Conservation (phyloP, 1,140 invertebrate species). For the Drosophila bocki region DNA sequence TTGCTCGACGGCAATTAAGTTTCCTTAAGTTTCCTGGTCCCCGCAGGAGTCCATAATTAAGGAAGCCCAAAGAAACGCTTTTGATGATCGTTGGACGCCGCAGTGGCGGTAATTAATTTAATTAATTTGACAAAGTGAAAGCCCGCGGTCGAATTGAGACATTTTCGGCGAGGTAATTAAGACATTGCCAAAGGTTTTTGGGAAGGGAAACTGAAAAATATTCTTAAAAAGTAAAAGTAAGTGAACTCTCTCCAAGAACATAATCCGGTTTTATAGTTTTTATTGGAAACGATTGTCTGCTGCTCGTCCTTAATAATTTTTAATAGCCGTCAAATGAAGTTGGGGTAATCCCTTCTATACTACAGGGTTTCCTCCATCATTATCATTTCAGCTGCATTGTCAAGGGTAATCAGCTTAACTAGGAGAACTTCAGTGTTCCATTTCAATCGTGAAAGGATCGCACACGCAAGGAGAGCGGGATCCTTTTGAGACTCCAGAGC, state of each 20-base stretch:
- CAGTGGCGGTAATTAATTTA: constrained; percentile 69
- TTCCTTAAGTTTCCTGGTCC: too few relatives aligned
- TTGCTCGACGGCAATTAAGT: constrained; percentile 45
- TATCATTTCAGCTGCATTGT: constrained; percentile 59
- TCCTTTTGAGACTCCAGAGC: constrained; percentile 7
- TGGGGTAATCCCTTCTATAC: neutral
- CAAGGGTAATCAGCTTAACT: constrained; percentile 70
- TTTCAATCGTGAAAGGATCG: constrained; percentile 11
- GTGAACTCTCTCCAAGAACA: neutral
- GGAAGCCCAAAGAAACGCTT: constrained; percentile 28
- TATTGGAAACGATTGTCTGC: neutral
- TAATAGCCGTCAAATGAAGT: constrained; percentile 20
- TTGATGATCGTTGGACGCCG: constrained; percentile 52
- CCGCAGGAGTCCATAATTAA: constrained; percentile 60
- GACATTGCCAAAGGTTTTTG: constrained; percentile 25
- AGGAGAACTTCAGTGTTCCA: constrained; percentile 44
- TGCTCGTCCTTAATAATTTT: constrained; percentile 19
- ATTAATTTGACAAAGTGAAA: constrained; percentile 72
- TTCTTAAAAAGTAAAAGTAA: constrained; percentile 5
- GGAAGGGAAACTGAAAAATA: neutral
- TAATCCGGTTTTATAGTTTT: constrained; percentile 27
- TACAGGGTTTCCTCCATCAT: constrained; percentile 1
- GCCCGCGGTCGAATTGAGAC: constrained; percentile 67
- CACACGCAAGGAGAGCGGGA: constrained; percentile 45
- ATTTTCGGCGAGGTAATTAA: constrained; percentile 65